Evolutionary conservation across 1,140 invertebrate species (phyloP), one percentile per base, ranked within the genome.

Genomic region (Micrasema longulum): DNA sequence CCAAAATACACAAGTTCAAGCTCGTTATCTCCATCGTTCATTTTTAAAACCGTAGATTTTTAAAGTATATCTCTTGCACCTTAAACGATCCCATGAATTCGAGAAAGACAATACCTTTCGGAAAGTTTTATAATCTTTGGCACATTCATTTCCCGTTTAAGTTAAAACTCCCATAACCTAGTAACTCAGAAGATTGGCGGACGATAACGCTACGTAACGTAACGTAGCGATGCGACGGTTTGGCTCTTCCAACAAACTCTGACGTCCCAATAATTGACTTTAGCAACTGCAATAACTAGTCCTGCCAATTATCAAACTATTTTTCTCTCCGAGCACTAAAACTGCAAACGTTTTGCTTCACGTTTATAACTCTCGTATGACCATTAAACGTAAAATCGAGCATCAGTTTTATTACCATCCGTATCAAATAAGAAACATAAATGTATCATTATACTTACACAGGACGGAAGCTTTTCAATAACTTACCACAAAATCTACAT

Each of bases 181-280:
- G 11, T 43, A 22, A 20, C 18, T 63, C 23, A 50, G 41, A 38
- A 72, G 71, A 72, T 72, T 65, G 53, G 64, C 57, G 66, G 45
- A 64, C 71, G 71, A 73, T 73, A 73, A 64, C 47, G 26, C 7
- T 4, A 31, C 26, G 26, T 31, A n/a, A n/a, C n/a, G n/a, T n/a
- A n/a, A 31, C 26, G 7, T 31, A 31, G 7, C 26, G 48, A 16
- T 69, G 10, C 57, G 65, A 69, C 64, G 67, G 64, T 72, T 69
- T 65, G 22, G 55, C 45, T 31, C 48, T 18, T 14, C 43, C 66
- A 23, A 9, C 43, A 22, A 52, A 70, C 50, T 23, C 66, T 70
- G 72, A 74, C 72, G 70, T 20, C 48, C 67, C 53, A 55, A 66
- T 70, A 74, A 74, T 65, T 43, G 64, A 69, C 67, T 60, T 68